Evolutionary conservation across 2,888 invertebrate species (phyloP).

Genomic region (Papilio elwesi): DNA sequence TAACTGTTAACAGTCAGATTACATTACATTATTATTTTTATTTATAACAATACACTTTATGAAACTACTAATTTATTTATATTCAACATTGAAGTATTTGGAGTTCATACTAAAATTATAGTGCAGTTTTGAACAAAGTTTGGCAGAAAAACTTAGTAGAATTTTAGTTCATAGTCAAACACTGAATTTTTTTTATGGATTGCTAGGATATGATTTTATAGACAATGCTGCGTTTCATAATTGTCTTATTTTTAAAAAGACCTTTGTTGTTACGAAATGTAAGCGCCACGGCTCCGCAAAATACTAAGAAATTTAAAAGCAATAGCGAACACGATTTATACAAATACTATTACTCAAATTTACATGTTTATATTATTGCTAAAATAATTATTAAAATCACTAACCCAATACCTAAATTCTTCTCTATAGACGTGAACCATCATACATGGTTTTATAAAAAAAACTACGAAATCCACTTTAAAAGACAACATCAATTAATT

Average conservation of each 20-base stretch:
- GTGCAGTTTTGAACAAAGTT: background rate
- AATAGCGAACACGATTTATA: background rate
- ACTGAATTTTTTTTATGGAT: background rate
- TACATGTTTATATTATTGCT: background rate
- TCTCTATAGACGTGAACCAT: slow-evolving; percentile 8
- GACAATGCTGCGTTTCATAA: background rate
- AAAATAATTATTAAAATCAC: slow-evolving; percentile 4
- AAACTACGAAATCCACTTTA: slow-evolving; percentile 3
- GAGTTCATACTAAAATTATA: slow-evolving; percentile 27
- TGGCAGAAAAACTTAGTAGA: background rate
- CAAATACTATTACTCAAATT: background rate
- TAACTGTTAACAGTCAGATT: background rate
- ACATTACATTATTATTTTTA: too few relatives aligned
- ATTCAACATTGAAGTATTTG: background rate
- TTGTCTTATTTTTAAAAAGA: slow-evolving; percentile 10
- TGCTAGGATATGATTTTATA: background rate
- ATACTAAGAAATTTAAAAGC: background rate
- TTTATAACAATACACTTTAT: background rate
- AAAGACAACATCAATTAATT: slow-evolving; percentile 2
- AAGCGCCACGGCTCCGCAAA: slow-evolving; percentile 19
- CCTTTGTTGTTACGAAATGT: slow-evolving; percentile 17
- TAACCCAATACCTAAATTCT: slow-evolving; percentile 23
- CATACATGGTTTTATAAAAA: background rate
- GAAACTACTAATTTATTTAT: background rate
- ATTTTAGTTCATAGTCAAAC: slow-evolving; percentile 9